Conservation (phyloP, 2,888 invertebrate genomes). For the Plagodis pulveraria region DNA sequence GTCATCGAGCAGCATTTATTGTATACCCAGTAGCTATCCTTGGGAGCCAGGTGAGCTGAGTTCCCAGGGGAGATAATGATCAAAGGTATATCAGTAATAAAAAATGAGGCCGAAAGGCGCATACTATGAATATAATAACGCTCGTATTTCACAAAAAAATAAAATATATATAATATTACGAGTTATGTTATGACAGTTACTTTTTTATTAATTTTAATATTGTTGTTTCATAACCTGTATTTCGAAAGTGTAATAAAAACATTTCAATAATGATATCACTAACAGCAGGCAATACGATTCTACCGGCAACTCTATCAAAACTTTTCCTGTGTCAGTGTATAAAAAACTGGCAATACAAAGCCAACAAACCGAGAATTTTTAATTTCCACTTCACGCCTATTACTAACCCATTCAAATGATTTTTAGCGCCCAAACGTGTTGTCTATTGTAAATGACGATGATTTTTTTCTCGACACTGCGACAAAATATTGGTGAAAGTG, state of each 20-base stretch:
- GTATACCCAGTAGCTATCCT: too few species aligned
- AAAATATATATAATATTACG: too few species aligned
- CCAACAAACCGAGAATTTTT: constrained; percentile 40
- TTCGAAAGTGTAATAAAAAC: constrained; percentile 14
- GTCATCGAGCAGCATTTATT: too few species aligned
- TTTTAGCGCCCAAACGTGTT: constrained; percentile 61
- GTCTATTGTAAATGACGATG: constrained; percentile 49
- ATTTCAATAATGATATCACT: constrained; percentile 10
- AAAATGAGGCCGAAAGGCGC: too few species aligned
- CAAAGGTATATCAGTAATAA: too few species aligned
- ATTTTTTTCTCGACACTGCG: constrained; percentile 50
- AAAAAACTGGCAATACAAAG: constrained; percentile 27
- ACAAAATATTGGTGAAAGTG: constrained; percentile 69
- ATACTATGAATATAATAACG: too few species aligned
- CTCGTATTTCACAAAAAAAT: too few species aligned
- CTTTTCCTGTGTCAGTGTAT: constrained; percentile 20
- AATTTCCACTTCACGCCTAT: constrained; percentile 65
- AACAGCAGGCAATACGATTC: constrained; percentile 7
- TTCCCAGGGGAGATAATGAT: too few species aligned
- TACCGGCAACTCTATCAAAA: constrained; percentile 25
- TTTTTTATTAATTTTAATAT: neutral
- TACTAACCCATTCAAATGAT: constrained; percentile 52
- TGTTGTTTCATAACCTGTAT: neutral
- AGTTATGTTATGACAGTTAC: neutral
- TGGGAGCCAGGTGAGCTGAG: too few species aligned